Conservation (phyloP, 2,797 vertebrate species). For the Sebastes trivittatus region DNA sequence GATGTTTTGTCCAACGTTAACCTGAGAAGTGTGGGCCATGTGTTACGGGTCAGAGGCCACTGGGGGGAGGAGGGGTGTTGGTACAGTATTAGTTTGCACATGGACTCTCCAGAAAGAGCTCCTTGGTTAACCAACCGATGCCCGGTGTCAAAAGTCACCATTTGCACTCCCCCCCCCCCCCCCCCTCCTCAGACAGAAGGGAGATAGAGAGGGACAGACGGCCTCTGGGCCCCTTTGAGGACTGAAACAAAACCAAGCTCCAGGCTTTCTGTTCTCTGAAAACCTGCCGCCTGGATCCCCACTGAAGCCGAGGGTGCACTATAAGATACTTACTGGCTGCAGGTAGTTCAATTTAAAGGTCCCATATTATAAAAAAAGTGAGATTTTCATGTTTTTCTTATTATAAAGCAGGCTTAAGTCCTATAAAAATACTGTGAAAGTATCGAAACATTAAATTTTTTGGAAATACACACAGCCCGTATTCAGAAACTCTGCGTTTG, state of each 20-base stretch:
- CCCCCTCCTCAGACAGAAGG: constrained; percentile 44
- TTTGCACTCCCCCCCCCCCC: not conserved
- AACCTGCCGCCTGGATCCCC: constrained; percentile 6
- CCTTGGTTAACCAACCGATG: constrained; percentile 66
- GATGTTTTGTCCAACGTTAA: constrained; percentile 35
- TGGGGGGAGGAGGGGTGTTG: not conserved
- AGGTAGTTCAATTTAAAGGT: not conserved
- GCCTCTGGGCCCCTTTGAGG: constrained; percentile 47
- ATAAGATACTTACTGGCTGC: not conserved
- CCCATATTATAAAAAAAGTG: too few species aligned
- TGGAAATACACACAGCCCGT: too few species aligned
- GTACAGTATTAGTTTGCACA: constrained; percentile 63
- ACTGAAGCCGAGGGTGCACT: not conserved
- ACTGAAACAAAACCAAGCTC: constrained; percentile 43
- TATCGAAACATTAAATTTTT: too few species aligned
- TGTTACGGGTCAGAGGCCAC: constrained; percentile 37
- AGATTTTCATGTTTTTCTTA: too few species aligned
- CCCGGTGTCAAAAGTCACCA: constrained; percentile 66
- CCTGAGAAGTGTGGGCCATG: constrained; percentile 35
- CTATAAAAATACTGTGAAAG: too few species aligned
- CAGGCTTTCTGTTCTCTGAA: constrained; percentile 46
- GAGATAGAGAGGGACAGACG: constrained; percentile 60
- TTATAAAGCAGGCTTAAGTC: too few species aligned
- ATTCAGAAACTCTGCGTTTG: too few species aligned
- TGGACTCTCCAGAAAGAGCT: constrained; percentile 28